Base-by-base conservation (phyloP, 2,113 vertebrate genomes). In the Grantiella picta region DNA sequence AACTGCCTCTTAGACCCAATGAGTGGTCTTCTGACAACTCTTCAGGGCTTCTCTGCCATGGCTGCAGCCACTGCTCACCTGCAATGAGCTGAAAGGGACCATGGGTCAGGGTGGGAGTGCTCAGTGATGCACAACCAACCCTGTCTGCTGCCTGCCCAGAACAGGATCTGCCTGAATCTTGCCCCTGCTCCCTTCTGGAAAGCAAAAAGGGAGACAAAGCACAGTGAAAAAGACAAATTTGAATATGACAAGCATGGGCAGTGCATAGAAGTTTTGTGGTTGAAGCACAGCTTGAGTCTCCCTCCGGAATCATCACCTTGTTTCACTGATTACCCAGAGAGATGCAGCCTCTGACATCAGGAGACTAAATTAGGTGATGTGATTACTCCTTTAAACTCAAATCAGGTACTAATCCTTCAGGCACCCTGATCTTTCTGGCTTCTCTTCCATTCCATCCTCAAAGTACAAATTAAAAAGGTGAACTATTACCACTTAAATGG, bases 391-490 rank as follows among this genome's bases (percentile, higher is more conserved):
- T 90, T 78, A 77, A 89, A 92, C 76, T 64, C 63, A 42, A 63
- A 77, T 91, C 79, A 86, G 76, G 42, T 59, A 47, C 35, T 65
- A 45, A 80, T 52, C 76, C 72, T 93, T 90, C 76, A 77, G 54
- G 33, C 42, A 49, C 3, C n/a, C 40, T 83, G 40, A 68, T 75
- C 64, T 68, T 83, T 65, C 68, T 70, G 56, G 28, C 22, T 93
- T 90, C 36, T 81, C 18, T 89, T 90, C 65, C 52, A 64, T 90
- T 86, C 60, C 69, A 60, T 24, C 47, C 40, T 91, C 56, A 63
- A 92, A 83, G 40, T 45, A 81, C n/a, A 94, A 65, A 95, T 90
- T 79, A 17, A 73, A 85, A 82, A 85, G 40, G 50, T 90, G 81
- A 90, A 44, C 36, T 78, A 42, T 61, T 85, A 77, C 64, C 52